Base-by-base conservation (phyloP, 2,797 vertebrate species). In the Chromis chromis region DNA sequence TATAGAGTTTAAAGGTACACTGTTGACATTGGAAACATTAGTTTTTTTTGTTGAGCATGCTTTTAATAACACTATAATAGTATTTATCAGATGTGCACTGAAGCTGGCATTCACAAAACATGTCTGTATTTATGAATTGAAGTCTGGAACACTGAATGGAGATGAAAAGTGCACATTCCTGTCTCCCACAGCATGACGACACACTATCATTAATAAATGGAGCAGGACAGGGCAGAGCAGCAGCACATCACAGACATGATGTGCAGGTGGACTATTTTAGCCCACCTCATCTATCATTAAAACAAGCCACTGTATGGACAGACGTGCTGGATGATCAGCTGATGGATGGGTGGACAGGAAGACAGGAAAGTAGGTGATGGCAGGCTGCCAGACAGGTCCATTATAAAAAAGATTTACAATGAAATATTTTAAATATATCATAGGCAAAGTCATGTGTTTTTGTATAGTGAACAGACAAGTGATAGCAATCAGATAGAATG, bases 211-310 rank as follows among this genome's bases (percentile, higher is more conserved):
- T 81, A 87, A 84, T 88, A 80, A 77, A 84, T 75, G 73, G 71
- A 70, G 49, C 39, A 48, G 72, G 73, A 65, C 39, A 17, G 69
- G 46, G 33, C 28, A 22, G 65, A 49, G 62, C 57, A 21, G 77
- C 55, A 25, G 25, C 25, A 42, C 49, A 65, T 82, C 68, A 33
- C 54, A 56, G 86, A 74, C 24, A 4, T 55, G 61, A 62, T 70
- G 75, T 74, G 70, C 87, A 82, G 81, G 86, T 87, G 70, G 76
- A 83, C 90, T 73, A 74, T 90, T 91, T 90, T 74, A 85, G 78
- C 70, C 52, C 64, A 3, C 17, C 82, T 83, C 91, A 92, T 91
- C 66, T 50, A 88, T 92, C 88, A 78, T 89, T 89, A 74, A 90
- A 81, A 79, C 56, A 58, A 72, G 74, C 74, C 59, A 62, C 71